Conservation (phyloP, 2,797 vertebrate species). For the Rhinogobio ventralis region DNA sequence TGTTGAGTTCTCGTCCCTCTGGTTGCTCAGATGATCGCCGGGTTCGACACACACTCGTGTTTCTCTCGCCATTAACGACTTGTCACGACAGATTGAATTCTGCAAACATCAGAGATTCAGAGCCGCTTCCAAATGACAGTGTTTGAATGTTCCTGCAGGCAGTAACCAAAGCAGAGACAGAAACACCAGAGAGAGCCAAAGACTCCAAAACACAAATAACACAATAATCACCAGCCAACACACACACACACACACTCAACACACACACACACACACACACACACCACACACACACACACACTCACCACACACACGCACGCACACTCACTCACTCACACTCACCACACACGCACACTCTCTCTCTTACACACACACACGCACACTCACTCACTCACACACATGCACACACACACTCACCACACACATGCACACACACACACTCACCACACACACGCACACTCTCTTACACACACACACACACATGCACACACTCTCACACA, state of each 20-base stretch:
- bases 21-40: background rate
- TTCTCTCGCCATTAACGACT: background rate
- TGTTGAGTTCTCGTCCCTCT: background rate
- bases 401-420: background rate
- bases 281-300: too few relatives aligned
- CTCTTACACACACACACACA: background rate
- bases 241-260: background rate
- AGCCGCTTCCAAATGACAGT: constrained; percentile 4
- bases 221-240: background rate
- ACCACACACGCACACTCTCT: too few relatives aligned
- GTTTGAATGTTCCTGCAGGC: constrained; percentile 31
- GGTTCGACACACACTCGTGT: background rate
- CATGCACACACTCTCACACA: background rate
- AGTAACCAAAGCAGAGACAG: constrained; percentile 23
- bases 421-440: background rate
- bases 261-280: background rate
- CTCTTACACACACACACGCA: too few relatives aligned
- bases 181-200: background rate
- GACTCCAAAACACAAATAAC: background rate
- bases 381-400: too few relatives aligned
- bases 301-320: background rate
- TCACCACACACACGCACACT: background rate
- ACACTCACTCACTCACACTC: too few relatives aligned
- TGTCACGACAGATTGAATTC: constrained; percentile 6
- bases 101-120: constrained; percentile 30